Base-by-base conservation (phyloP, 1,140 invertebrate species). In the Macrosteles quadrilineatus region DNA sequence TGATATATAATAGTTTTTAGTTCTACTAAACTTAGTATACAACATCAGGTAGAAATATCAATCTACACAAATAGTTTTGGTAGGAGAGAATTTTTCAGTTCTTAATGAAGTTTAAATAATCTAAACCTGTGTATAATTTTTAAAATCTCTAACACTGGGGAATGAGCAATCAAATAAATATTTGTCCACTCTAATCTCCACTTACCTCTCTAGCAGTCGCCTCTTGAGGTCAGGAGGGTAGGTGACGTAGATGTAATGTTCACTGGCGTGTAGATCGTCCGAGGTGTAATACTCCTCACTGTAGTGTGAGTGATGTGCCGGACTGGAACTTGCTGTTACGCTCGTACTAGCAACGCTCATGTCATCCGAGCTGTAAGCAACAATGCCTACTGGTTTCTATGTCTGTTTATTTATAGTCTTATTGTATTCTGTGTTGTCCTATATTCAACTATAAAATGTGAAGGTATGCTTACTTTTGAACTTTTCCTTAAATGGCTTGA, bases 171-270 rank as follows among this genome's bases (percentile, higher is more conserved):
- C 11, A 11, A 4, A 14, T 6, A 53, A 19, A 11, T 19, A 11
- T 11, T 19, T 53, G 6, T 40, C 17, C 6, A 67, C 65, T 11
- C 47, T 47, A 9, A 31, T 19, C n/a, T 21, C 14, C 1, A 29
- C 17, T 66, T 88, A 92, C 90, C 90, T 92, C 83, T 92, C 91
- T 67, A 92, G 84, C 73, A 92, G 84, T 63, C 90, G 84, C 74
- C 91, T 85, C 79, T 93, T 92, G 36, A 93, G 83, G 80, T 93
- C 91, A 14, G 91, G 90, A 63, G 91, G 91, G 83, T 93, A 93
- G 57, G 90, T 90, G 70, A 92, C 91, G 80, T 92, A 93, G 73
- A 93, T 93, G 80, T 93, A 93, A 78, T 92, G 90, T 80, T 79
- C 78, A 71, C 73, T 77, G 53, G 77, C 76, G 12, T 70, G 73